These are phyloP conservation scores for Parascotia fuliginaria DNA, from an alignment of 2,888 invertebrate species.

Conservation along the genomic window DNA sequence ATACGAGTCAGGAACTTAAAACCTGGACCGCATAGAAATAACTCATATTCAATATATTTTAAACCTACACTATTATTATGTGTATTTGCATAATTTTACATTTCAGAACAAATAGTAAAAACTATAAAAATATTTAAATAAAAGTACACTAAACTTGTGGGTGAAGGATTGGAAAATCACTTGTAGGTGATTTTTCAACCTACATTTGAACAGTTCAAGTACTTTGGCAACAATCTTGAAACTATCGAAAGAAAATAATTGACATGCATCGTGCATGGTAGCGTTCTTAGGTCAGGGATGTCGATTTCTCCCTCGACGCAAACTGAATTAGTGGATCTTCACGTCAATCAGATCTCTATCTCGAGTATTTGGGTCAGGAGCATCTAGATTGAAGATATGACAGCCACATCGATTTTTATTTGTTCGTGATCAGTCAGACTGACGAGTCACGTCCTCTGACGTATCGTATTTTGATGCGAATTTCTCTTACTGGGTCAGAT, in stretches of 20 bases:
- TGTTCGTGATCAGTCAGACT: constrained; percentile 73
- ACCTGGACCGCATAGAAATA: too few species aligned
- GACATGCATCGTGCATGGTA: constrained; percentile 45
- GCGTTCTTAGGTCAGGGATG: constrained; percentile 41
- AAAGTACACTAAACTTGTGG: too few species aligned
- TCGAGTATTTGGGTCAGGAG: constrained; percentile 74
- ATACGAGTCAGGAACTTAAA: background rate
- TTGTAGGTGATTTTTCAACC: too few species aligned
- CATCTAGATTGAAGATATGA: constrained; percentile 66
- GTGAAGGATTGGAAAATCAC: too few species aligned
- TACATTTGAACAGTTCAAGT: too few species aligned
- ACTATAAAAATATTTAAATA: too few species aligned
- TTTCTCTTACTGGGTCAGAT: constrained; percentile 49
- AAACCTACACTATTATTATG: too few species aligned
- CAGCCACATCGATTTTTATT: constrained; percentile 69
- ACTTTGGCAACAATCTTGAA: too few species aligned
- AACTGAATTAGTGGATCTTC: constrained; percentile 71
- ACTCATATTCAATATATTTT: too few species aligned
- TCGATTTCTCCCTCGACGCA: constrained; percentile 52
- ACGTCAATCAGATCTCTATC: constrained; percentile 75
- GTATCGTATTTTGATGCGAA: constrained; percentile 55
- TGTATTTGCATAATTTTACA: too few species aligned
- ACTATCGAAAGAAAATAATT: constrained; percentile 29
- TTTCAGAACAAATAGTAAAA: too few species aligned
- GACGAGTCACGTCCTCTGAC: constrained; percentile 70